Percentiles rank a stretch among this genome's conserved stretches.
Evolutionary conservation across 2,797 vertebrate genomes (phyloP).

Genomic region (Paedocypris micromegethes): DNA sequence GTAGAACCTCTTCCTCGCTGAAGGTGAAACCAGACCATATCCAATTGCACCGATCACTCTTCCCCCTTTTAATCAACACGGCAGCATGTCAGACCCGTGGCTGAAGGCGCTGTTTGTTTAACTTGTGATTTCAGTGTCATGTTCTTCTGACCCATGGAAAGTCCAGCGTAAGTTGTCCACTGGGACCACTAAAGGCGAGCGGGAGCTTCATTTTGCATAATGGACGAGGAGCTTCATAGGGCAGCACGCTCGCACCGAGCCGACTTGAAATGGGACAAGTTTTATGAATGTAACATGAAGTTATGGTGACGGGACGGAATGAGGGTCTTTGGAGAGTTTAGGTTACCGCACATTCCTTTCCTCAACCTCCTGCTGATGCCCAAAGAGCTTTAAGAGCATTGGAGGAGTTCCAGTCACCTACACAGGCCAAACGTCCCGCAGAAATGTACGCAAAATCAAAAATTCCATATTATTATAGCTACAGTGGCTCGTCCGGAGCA

Average conservation of each 20-base stretch:
- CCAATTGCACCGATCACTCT: conserved; percentile 1
- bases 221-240: neutral
- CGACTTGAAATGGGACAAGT: conserved; percentile 18
- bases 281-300: conserved; percentile 33
- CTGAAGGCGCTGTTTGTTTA: neutral
- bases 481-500: too few species aligned
- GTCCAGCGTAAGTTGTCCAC: conserved; percentile 6
- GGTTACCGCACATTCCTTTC: conserved; percentile 28
- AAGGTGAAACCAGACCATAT: conserved; percentile 12
- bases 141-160: neutral
- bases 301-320: conserved; percentile 20
- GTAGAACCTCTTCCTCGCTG: conserved; percentile 21
- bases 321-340: conserved; percentile 32
- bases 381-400: conserved; percentile 29
- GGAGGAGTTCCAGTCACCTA: neutral
- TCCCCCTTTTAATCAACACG: neutral
- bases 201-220: conserved; percentile 4
- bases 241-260: neutral
- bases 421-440: conserved; percentile 15
- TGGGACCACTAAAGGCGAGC: neutral
- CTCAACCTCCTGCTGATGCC: conserved; percentile 30
- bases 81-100: neutral
- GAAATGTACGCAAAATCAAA: neutral
- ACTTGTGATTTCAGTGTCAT: neutral
- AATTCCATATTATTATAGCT: neutral